A percentile compares a stretch with the other conserved stretches of the same genome.
These are phyloP conservation scores for Spialia ferax DNA, from an alignment of 2,888 invertebrate species.

Conservation along the genomic window DNA sequence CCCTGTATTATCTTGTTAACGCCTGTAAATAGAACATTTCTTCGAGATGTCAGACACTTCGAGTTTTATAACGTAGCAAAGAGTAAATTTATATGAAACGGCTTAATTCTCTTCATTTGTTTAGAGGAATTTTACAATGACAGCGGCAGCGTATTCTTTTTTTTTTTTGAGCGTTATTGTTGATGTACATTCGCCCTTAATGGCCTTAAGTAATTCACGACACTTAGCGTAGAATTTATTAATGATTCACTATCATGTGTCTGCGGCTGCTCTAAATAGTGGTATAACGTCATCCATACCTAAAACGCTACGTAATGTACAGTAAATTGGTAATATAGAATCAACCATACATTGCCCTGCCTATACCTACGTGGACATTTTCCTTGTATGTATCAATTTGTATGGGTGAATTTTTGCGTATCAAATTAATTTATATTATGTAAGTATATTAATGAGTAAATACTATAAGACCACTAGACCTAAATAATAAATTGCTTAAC, in stretches of 20 bases:
- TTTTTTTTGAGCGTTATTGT: not conserved
- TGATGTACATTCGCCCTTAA: conserved; percentile 18
- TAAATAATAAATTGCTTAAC: too few species aligned
- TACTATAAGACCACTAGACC: too few species aligned
- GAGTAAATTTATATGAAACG: not conserved
- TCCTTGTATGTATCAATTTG: conserved; percentile 27
- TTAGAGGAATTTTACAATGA: not conserved
- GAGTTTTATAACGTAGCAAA: conserved; percentile 7
- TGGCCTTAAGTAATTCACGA: conserved; percentile 49
- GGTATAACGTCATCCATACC: conserved; percentile 53
- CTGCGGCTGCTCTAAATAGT: conserved; percentile 53
- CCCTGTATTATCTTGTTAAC: conserved; percentile 70
- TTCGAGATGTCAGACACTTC: conserved; percentile 43
- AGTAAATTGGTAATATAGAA: conserved; percentile 45
- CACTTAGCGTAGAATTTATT: conserved; percentile 56
- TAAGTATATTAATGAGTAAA: too few species aligned
- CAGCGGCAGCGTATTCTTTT: not conserved
- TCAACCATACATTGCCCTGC: conserved; percentile 43
- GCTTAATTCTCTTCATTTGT: not conserved
- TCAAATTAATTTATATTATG: not conserved
- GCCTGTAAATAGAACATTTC: conserved; percentile 66
- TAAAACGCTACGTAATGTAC: conserved; percentile 39
- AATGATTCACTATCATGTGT: conserved; percentile 59
- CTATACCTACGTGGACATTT: conserved; percentile 37
- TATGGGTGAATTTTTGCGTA: not conserved